Conservation (phyloP, 1,140 invertebrate species). For the Orchesella cincta region DNA sequence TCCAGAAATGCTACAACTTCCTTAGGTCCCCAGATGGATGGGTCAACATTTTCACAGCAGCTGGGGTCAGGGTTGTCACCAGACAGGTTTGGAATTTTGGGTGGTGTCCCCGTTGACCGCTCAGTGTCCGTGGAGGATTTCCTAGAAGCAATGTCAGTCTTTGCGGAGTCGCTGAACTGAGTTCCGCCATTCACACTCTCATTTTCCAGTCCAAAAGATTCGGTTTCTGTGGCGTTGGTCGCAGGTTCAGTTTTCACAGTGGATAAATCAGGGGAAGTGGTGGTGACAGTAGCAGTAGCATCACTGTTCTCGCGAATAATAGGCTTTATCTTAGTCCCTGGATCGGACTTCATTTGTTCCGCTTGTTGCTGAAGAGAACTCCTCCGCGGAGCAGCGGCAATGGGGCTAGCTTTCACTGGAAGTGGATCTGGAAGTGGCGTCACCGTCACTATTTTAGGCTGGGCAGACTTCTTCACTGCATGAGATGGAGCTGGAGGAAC, state of each 20-base stretch:
- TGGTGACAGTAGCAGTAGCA: background rate
- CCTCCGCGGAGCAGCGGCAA: background rate
- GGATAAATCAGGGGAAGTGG: background rate
- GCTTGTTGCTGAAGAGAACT: conserved; percentile 1
- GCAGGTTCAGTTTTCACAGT: background rate
- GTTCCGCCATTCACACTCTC: background rate
- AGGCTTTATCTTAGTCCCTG: background rate
- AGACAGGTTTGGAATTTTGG: background rate
- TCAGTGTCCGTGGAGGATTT: background rate
- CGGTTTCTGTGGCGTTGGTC: background rate
- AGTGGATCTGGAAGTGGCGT: background rate
- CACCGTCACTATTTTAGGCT: background rate
- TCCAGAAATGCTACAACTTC: conserved; percentile 85
- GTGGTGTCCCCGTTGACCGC: too few species aligned
- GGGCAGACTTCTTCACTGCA: background rate
- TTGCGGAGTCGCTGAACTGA: background rate
- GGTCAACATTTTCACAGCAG: conserved; percentile 58
- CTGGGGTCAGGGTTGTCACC: too few species aligned
- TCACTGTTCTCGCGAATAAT: background rate
- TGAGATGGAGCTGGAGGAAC: background rate
- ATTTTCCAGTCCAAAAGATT: background rate
- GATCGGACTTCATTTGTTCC: background rate
- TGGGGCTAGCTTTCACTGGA: background rate
- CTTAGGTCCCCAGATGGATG: conserved; percentile 74
- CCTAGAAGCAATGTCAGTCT: background rate